Evolutionary conservation across 2,888 invertebrate genomes (phyloP).

Genomic region (Mimachlamys varia): DNA sequence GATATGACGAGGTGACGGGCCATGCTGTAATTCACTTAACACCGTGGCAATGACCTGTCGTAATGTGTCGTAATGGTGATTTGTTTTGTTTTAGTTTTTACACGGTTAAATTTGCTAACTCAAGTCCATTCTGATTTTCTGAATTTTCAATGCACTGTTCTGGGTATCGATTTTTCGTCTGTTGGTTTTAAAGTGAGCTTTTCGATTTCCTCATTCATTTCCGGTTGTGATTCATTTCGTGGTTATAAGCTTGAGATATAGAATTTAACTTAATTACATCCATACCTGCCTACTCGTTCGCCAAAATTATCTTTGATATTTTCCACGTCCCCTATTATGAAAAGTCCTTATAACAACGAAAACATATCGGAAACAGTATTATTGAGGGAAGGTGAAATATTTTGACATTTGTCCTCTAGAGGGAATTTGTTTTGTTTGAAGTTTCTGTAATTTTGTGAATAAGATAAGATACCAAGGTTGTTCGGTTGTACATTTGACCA

Average conservation of each 20-base stretch:
- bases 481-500: too few species aligned
- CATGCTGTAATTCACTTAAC: background rate
- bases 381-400: too few species aligned
- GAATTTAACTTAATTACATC: background rate
- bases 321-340: too few species aligned
- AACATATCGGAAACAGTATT: too few species aligned
- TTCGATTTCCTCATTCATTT: background rate
- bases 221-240: background rate
- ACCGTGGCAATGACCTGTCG: background rate
- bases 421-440: too few species aligned
- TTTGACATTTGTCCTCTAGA: too few species aligned
- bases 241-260: background rate
- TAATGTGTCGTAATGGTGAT: background rate
- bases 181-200: background rate
- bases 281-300: too few species aligned
- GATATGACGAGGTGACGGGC: constrained; percentile 7
- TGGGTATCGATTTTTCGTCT: background rate
- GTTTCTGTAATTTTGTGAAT: too few species aligned
- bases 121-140: background rate
- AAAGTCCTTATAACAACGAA: too few species aligned
- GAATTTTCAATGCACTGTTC: background rate
- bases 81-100: background rate
- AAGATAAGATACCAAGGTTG: too few species aligned
- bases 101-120: background rate
- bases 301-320: too few species aligned